phyloP scores from a whole-genome alignment of 2,797 vertebrate genomes.

The Parauchenoglanis ngamensis region DNA sequence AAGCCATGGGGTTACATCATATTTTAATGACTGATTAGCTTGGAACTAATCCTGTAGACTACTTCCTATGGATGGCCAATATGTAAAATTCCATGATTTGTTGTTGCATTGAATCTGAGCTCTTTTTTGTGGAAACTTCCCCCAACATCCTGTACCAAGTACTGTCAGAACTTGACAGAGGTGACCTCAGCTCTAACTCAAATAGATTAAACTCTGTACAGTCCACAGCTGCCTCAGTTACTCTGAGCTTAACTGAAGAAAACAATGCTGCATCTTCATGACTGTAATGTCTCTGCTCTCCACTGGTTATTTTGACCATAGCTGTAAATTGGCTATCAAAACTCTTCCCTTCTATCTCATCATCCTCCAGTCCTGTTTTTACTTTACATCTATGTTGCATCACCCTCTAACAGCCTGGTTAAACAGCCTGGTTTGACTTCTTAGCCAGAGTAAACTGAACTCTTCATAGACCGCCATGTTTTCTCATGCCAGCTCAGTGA shows the following conservation, averaged over 20 bases:
- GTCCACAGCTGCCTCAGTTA: not conserved
- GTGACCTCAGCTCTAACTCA: constrained; percentile 3
- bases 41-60: constrained; percentile 10
- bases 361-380: constrained; percentile 2
- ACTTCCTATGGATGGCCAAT: constrained; percentile 1
- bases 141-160: not conserved
- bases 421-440: constrained; percentile 23
- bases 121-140: constrained; percentile 7
- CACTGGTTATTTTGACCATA: constrained; percentile 33
- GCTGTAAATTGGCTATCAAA: constrained; percentile 14
- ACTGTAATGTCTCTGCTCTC: constrained; percentile 18
- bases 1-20: constrained; percentile 1
- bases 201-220: constrained; percentile 7
- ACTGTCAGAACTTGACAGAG: constrained; percentile 8
- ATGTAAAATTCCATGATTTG: constrained; percentile 14
- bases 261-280: constrained; percentile 21
- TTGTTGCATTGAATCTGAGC: constrained; percentile 1
- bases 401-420: constrained; percentile 14
- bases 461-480: constrained; percentile 11
- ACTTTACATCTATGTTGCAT: constrained; percentile 7
- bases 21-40: constrained; percentile 12
- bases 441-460: constrained; percentile 41
- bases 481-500: constrained; percentile 31
- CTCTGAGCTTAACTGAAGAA: not conserved
- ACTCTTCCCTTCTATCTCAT: not conserved